Evolutionary conservation across 2,113 vertebrate genomes (phyloP).

Genomic region (Asarcornis scutulata): DNA sequence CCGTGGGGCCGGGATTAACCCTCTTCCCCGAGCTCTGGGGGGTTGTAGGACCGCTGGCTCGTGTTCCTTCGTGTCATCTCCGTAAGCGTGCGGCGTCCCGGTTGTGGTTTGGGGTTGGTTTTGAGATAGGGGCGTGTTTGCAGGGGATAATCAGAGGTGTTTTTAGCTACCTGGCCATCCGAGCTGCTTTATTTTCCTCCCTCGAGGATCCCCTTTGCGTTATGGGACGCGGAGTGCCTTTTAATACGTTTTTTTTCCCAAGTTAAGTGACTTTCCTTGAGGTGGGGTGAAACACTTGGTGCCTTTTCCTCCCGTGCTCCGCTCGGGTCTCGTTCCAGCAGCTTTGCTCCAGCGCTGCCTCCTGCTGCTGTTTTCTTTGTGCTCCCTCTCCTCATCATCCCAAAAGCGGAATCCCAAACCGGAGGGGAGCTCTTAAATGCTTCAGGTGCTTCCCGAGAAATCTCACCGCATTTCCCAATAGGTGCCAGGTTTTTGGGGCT

Average conservation of each 20-base stretch:
- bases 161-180: background rate
- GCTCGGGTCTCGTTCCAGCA: rapidly evolving
- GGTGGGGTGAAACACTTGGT: rapidly evolving
- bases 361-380: background rate
- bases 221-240: rapidly evolving
- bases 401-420: background rate
- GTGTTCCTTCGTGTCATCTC: background rate
- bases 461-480: rapidly evolving
- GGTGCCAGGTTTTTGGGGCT: background rate
- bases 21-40: background rate
- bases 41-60: background rate
- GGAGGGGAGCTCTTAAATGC: rapidly evolving
- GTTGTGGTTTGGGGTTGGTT: rapidly evolving
- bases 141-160: background rate
- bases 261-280: rapidly evolving
- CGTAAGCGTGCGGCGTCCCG: background rate
- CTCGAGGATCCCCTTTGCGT: background rate
- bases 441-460: background rate
- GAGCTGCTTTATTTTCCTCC: background rate
- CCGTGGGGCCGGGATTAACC: background rate
- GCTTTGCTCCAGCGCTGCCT: background rate
- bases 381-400: background rate
- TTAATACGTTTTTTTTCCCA: background rate
- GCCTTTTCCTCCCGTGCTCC: background rate
- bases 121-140: background rate